A percentile compares a stretch with the other conserved stretches of the same genome.
Conservation (phyloP, 2,113 vertebrate species). For the Numenius arquata region DNA sequence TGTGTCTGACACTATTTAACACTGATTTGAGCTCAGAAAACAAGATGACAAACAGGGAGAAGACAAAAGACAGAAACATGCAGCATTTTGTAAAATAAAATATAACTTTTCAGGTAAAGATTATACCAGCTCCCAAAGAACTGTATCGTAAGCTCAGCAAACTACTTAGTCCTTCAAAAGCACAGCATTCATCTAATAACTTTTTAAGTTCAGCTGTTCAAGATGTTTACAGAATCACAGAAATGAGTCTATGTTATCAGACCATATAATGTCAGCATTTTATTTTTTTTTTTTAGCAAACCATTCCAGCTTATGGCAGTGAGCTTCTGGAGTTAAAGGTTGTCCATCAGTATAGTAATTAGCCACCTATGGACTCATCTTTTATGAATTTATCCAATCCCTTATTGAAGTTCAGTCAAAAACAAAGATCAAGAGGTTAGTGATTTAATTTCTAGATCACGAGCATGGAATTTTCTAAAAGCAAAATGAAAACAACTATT, state of each 20-base stretch:
- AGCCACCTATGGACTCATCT: not conserved
- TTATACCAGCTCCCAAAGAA: not conserved
- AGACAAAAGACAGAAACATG: not conserved
- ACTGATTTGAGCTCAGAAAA: not conserved
- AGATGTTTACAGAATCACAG: not conserved
- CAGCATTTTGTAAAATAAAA: not conserved
- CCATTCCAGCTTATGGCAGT: not conserved
- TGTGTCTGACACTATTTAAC: not conserved
- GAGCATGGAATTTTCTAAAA: not conserved
- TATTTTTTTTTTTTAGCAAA: not conserved
- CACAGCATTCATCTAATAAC: rapidly evolving
- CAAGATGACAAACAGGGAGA: not conserved
- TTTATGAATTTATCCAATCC: not conserved
- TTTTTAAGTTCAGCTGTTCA: not conserved
- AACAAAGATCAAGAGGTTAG: not conserved
- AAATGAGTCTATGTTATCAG: not conserved
- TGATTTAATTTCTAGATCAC: not conserved
- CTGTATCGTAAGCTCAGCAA: not conserved
- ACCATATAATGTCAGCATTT: not conserved
- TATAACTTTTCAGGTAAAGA: rapidly evolving
- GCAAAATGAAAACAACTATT: not conserved
- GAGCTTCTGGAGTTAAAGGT: not conserved
- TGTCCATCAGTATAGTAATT: not conserved
- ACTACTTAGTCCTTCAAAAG: not conserved
- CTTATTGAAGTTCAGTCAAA: not conserved